Base-by-base conservation (phyloP, 2,888 invertebrate genomes). In the Hirtodrosophila trivittata region DNA sequence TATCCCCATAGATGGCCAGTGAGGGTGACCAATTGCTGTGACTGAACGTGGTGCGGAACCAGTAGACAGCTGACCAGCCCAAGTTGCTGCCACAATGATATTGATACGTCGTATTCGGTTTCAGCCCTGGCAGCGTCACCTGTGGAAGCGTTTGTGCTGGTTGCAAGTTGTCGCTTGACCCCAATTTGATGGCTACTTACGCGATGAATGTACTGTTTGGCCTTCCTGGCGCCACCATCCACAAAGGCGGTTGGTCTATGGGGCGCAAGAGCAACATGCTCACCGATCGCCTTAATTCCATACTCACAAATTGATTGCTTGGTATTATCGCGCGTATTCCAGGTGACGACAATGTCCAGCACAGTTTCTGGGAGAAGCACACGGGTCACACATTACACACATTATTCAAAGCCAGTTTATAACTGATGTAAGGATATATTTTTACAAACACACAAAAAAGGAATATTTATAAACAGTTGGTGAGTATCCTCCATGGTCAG, bases 1-100 rank as follows among this genome's bases (percentile, higher is more conserved):
- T 94, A 89, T 98, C 98, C 0, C 98, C 98, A 88, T 94, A 98
- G 76, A 98, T 93, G 18, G 96, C 98, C 33, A 98, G 92, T 12
- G 93, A 92, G 0, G 97, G 96, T 12, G 94, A 92, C 97, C 97
- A 97, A 68, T 94, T 88, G 16, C 92, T 92, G 9, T 93, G 92
- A 1, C 91, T 90, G 7, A 94, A 94, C 0, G 93, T 92, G 0
- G 97, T 96, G 76, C 91, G 93, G 91, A 98, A 96, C 87, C 92
- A 93, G 90, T 95, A 97, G 77, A 93, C 73, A 28, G 94, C 92
- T 0, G 97, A 97, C 97, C 97, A 97, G 0, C 97, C 97, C 60
- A 92, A 89, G 7, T 91, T 87, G 63, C 96, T 96, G 9, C 97
- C 97, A 80, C 94, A 95, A 82, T 96, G 95, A 89, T 97, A 97